Evolutionary conservation across 2,888 invertebrate genomes (phyloP), one percentile per base, ranked within the genome.

Genomic region (Dysmachus trigonus): DNA sequence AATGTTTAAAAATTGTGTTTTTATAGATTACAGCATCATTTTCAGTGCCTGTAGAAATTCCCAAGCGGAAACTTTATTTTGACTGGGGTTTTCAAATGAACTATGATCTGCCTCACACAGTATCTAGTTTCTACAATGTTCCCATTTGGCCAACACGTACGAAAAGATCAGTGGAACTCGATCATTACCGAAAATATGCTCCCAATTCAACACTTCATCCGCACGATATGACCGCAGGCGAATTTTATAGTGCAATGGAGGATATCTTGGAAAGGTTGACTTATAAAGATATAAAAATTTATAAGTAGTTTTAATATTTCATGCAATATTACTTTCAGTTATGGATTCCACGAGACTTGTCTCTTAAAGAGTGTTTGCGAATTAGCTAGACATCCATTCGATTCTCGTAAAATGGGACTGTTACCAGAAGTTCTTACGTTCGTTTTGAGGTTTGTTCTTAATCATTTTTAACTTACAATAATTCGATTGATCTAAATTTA

Each of bases 321-420:
- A 1, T 47, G 1, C 18, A 53, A 22, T 22, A 53, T 53, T 27
- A 13, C n/a, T 47, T n/a, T 22, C 91, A 95, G 96, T 30, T 93
- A 94, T 86, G 95, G 95, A 1, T 93, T 93, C 88, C 93, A 94
- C 88, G 96, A 95, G 1, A 94, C 93, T n/a, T 96, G 96, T 89
- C 92, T 96, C n/a, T 90, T 95, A 81, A 93, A 94, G 88, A 93
- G 94, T 77, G 93, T 96, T 72, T 96, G 96, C 88, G 95, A 95
- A 88, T 91, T 95, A 27, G 94, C 95, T 2, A 93, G 93, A 79
- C 93, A 94, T 88, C 95, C 95, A 0, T 91, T 96, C 47, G 93
- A 94, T 85, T 89, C 89, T 88, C 15, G 88, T 0, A 93, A 94
- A 86, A 93, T 93, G 83, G 94, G 94, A 89, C 91, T 96, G 7